Evolutionary conservation across 2,888 invertebrate genomes (phyloP).

Genomic region (Diaprepes abbreviatus): DNA sequence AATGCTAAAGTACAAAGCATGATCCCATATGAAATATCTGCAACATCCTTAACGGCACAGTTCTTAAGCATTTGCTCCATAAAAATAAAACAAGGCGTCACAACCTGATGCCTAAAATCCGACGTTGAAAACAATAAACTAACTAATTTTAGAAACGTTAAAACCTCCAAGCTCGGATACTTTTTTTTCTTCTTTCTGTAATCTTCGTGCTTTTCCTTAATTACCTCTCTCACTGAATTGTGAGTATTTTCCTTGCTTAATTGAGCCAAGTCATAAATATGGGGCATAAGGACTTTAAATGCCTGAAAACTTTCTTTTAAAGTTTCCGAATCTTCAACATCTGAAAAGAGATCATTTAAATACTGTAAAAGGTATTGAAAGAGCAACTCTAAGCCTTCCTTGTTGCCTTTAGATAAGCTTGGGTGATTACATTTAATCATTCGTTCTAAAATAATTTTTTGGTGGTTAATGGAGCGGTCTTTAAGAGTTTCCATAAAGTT

Average conservation of each 20-base stretch:
- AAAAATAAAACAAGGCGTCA: conserved; percentile 87
- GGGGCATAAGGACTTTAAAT: conserved; percentile 70
- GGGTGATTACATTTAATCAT: conserved; percentile 92
- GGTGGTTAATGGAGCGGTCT: conserved; percentile 75
- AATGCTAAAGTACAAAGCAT: conserved; percentile 80
- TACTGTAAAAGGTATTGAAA: conserved; percentile 85
- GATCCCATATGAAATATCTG: conserved; percentile 83
- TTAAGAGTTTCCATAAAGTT: conserved; percentile 75
- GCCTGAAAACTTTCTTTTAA: conserved; percentile 73
- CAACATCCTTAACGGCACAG: conserved; percentile 74
- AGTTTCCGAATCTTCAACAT: conserved; percentile 60
- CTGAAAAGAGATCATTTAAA: conserved; percentile 76
- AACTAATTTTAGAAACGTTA: conserved; percentile 87
- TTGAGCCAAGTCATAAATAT: conserved; percentile 79
- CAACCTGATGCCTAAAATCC: conserved; percentile 89
- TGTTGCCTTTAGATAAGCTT: conserved; percentile 82
- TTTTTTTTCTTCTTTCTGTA: conserved; percentile 73
- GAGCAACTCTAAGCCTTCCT: conserved; percentile 79
- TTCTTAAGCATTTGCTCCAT: conserved; percentile 83
- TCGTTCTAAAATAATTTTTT: conserved; percentile 80
- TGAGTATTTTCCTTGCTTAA: conserved; percentile 79
- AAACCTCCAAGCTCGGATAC: conserved; percentile 77
- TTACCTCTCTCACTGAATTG: conserved; percentile 75
- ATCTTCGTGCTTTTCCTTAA: conserved; percentile 79
- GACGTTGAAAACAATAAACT: conserved; percentile 89